Percentiles rank a stretch among this genome's conserved stretches.
Evolutionary conservation across 2,113 vertebrate genomes (phyloP).

Genomic region (Telmatochromis sp.): DNA sequence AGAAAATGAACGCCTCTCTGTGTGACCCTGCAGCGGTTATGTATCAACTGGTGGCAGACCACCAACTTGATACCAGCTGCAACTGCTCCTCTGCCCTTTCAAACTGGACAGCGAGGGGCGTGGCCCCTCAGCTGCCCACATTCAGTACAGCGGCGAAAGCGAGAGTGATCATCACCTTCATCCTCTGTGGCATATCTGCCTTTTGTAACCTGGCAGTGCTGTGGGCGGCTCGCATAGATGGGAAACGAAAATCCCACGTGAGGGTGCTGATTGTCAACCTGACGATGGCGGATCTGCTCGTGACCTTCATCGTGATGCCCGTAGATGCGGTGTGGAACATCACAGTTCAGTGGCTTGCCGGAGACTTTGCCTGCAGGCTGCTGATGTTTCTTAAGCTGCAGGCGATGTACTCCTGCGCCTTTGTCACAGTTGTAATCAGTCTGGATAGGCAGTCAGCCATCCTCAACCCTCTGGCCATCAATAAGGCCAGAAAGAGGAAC

Average conservation of each 20-base stretch:
- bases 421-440: slow-evolving; percentile 83
- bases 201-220: slow-evolving; percentile 62
- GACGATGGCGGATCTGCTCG: slow-evolving; percentile 72
- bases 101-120: slow-evolving; percentile 7
- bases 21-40: slow-evolving; percentile 8
- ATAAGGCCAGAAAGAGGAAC: slow-evolving; percentile 68
- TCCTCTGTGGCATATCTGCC: slow-evolving; percentile 48
- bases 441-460: slow-evolving; percentile 75
- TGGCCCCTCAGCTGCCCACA: slow-evolving; percentile 38
- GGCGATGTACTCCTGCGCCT: slow-evolving; percentile 78
- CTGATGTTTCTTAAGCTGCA: slow-evolving; percentile 83
- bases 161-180: slow-evolving; percentile 57
- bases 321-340: slow-evolving; percentile 77
- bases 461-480: slow-evolving; percentile 74
- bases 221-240: slow-evolving; percentile 29
- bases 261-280: slow-evolving; percentile 75
- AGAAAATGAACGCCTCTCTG: slow-evolving; percentile 39
- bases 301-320: slow-evolving; percentile 79
- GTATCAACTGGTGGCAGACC: not conserved
- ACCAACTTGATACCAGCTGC: slow-evolving; percentile 14
- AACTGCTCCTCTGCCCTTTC: slow-evolving; percentile 1
- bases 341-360: slow-evolving; percentile 81
- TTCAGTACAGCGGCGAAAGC: slow-evolving; percentile 60
- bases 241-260: slow-evolving; percentile 71
- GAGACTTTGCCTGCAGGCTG: slow-evolving; percentile 73